Percentiles rank a stretch among this genome's conserved stretches.
phyloP scores from a whole-genome alignment of 2,888 invertebrate species.

The Rhagonycha fulva region DNA sequence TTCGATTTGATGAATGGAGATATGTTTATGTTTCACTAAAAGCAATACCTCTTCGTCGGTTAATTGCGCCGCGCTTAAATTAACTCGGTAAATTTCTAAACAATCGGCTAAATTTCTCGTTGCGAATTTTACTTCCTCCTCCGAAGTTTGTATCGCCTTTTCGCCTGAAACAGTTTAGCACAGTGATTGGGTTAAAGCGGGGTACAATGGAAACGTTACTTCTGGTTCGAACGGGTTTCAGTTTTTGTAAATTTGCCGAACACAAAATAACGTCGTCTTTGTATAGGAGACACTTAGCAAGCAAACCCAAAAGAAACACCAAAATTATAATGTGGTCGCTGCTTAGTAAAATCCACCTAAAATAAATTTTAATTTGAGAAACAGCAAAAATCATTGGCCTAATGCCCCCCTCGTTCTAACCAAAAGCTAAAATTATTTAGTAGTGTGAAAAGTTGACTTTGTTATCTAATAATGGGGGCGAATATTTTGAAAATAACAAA shows the following conservation, averaged over 20 bases:
- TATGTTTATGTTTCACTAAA: slow-evolving; percentile 79
- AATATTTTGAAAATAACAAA: too few relatives aligned
- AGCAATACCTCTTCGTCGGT: slow-evolving; percentile 84
- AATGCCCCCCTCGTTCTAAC: too few relatives aligned
- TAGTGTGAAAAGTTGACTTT: too few relatives aligned
- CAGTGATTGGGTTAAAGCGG: background rate
- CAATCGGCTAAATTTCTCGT: slow-evolving; percentile 65
- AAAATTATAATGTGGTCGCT: slow-evolving; percentile 90
- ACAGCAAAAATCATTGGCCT: too few relatives aligned
- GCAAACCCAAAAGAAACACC: slow-evolving; percentile 78
- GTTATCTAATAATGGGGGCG: too few relatives aligned
- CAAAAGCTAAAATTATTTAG: too few relatives aligned
- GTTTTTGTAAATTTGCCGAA: background rate
- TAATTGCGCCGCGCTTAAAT: slow-evolving; percentile 70
- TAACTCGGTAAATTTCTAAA: slow-evolving; percentile 72
- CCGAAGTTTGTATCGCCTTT: background rate
- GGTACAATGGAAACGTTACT: background rate
- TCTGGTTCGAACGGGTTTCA: background rate
- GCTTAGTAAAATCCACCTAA: slow-evolving; percentile 81
- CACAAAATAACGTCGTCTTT: background rate
- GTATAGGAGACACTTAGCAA: slow-evolving; percentile 59
- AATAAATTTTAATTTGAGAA: background rate
- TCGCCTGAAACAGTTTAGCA: background rate
- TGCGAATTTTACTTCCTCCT: background rate
- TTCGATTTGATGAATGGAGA: slow-evolving; percentile 87